Evolutionary conservation across 1,140 invertebrate genomes (phyloP), one percentile per base, ranked within the genome.

Genomic region (Microplitis demolitor): DNA sequence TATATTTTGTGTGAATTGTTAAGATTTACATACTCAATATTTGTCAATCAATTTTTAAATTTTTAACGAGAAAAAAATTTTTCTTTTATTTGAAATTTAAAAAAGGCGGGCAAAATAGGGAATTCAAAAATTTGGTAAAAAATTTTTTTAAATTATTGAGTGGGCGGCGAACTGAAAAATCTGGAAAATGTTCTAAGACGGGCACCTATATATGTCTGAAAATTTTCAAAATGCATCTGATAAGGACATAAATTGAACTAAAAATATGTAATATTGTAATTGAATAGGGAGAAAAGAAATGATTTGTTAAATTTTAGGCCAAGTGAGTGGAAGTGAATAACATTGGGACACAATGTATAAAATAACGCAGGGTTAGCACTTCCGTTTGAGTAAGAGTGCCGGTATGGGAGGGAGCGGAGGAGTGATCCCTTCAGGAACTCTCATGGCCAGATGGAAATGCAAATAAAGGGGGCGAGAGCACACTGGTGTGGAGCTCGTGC

Each of bases 401-500:
- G 9, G 37, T 0, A 11, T 45, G 35, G 13, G 37, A 16, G 4
- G 13, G 54, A 50, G 53, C 1, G 35, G 4, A 14, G 35, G 62
- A 39, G 39, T 33, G 63, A 69, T 58, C 67, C 56, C 67, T 69
- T 69, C 50, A 67, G 14, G 14, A 53, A 67, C 66, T 51, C 66
- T 16, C 50, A 67, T 50, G 60, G 31, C 53, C 72, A 74, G 63
- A 74, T 74, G 72, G 68, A 74, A 74, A 74, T 74, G 72, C 72
- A 70, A 74, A 70, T 74, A 66, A 70, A 74, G 72, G 61, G 67
- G 34, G 72, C 60, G 11, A 62, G 11, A 62, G 34, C 33, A 14
- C 34, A 16, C 24, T 9, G 6, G 24, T 9, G 56, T 54, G 16
- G 14, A 61, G 14, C n/a, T 4, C 24, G 24, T 53, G 66, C 75